Evolutionary conservation across 1,140 invertebrate genomes (phyloP).

Genomic region (Brachionus calyciflorus): DNA sequence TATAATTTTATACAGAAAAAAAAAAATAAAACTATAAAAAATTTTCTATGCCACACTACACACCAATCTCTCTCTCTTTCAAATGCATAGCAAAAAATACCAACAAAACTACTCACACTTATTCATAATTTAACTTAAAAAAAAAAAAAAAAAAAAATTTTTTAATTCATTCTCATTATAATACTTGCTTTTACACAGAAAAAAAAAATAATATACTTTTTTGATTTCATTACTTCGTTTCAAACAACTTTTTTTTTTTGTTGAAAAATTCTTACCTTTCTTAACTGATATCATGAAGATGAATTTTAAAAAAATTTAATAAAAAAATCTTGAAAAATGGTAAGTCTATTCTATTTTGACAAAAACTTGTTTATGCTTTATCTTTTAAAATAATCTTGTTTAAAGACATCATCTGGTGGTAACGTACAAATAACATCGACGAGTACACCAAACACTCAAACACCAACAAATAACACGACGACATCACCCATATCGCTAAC

Average conservation of each 20-base stretch:
- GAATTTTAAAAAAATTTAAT: slow-evolving; percentile 35
- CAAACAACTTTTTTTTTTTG: slow-evolving; percentile 9
- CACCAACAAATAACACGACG: not conserved
- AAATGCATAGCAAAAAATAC: no score
- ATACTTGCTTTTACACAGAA: not conserved
- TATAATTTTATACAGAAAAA: no score
- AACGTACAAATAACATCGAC: slow-evolving; percentile 2
- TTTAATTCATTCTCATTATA: slow-evolving; percentile 41
- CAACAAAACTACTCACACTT: not conserved
- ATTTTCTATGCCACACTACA: no score
- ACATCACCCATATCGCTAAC: not conserved
- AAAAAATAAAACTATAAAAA: not conserved
- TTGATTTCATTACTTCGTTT: slow-evolving; percentile 1
- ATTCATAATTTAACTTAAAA: no score
- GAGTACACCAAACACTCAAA: not conserved
- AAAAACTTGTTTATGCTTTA: no score
- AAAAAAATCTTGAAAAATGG: no score
- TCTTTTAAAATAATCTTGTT: not conserved
- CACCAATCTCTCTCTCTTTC: no score
- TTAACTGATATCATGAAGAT: not conserved
- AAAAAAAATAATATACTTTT: slow-evolving; percentile 24
- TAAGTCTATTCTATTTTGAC: no score
- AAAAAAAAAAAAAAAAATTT: no score
- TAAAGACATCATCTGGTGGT: slow-evolving; percentile 14
- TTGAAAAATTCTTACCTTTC: not conserved